Base-by-base conservation (phyloP, 2,113 vertebrate genomes). In the Clarias magur region DNA sequence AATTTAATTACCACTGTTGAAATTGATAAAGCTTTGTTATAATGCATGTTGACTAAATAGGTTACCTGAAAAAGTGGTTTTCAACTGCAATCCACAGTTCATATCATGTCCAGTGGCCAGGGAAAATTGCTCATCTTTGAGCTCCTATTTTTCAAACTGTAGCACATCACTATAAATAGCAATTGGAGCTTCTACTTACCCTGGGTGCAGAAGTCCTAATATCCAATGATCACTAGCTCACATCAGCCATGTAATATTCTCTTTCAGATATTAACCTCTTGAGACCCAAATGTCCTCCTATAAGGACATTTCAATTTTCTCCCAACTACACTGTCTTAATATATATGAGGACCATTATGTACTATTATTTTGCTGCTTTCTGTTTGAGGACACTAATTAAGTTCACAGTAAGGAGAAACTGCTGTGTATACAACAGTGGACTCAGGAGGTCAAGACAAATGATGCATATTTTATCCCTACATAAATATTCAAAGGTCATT, bases 1-100 rank as follows among this genome's bases (percentile, higher is more conserved):
- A 53, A 83, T 83, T 67, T 83, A 83, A 9, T 65, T 67, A 83
- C 81, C 60, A 65, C 34, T 82, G 59, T n/a, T 63, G 23, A 82
- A 81, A 81, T 21, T 10, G 57, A 30, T 57, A 3, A 59, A 59
- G 54, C 17, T 42, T 8, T 67, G n/a, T 48, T 48, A 53, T 82
- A 65, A 82, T 65, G 38, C 48, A 82, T n/a, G 60, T 38, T 60
- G 10, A 23, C 30, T 62, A 21, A 4, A 42, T 30, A 30, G 3
- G 57, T 62, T 62, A 23, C 25, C 25, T 81, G 30, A 23, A 4
- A 81, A 81, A 27, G 38, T 65, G 34, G 25, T 48, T 65, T 82
- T 65, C 42, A 83, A 21, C 81, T 67, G 42, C 42, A 42, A 67
- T 7, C 81, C 15, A 67, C 17, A 11, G 13, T 53, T 67, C 34